Evolutionary conservation across 2,888 invertebrate genomes (phyloP), one percentile per base, ranked within the genome.

Genomic region (Tachina lurida): DNA sequence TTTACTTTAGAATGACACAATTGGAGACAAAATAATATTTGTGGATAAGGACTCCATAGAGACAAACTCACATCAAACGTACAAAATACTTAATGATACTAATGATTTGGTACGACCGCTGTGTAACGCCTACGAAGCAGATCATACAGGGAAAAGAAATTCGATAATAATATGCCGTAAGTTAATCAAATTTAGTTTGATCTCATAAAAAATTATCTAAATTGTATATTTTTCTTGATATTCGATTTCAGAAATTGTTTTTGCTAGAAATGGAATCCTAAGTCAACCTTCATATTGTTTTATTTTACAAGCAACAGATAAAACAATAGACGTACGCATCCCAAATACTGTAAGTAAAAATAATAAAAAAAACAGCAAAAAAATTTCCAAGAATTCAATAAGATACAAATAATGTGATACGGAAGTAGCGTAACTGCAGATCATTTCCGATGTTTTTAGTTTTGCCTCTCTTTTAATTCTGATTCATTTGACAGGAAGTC

Each of bases 241-340:
- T 68, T 65, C 52, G 31, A 78, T 49, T 82, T 17, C 54, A 93
- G 93, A 93, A 87, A 87, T 93, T 0, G 85, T 89, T n/a, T 92
- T 92, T 84, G 87, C 90, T 4, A 90, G 92, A 3, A 90, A 88
- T 81, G 93, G 93, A 4, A 89, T 92, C 56, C 88, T 93, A 12
- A 89, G 90, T 4, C 87, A 89, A 47, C 87, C 90, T 31, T 94
- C 93, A 3, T 95, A 95, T 89, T 93, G 93, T 75, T 93, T 95
- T 52, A 89, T 92, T 1, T 90, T 95, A 58, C 93, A 94, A 88
- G 93, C 94, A 8, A 93, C 91, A 31, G 95, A 95, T 88, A 93
- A 93, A 84, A 93, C 94, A 15, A 90, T 94, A 19, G 89, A 93
- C 77, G 84, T 71, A 3, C 87, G 84, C 52, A 87, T 87, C 8